Base-by-base conservation (phyloP, 2,888 invertebrate species). In the Himalopsyche anomala region DNA sequence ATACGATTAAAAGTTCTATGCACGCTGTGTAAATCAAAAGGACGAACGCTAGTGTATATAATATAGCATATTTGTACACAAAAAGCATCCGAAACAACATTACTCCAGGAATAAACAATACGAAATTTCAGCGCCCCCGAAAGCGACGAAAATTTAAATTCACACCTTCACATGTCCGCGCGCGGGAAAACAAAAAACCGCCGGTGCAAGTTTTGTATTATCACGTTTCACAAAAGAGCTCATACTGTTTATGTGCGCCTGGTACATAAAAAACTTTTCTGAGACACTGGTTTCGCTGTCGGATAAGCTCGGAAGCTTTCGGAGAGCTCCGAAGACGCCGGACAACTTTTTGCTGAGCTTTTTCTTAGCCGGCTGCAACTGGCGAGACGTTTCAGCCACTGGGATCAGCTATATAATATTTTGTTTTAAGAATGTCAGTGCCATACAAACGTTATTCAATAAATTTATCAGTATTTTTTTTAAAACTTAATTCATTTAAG, bases 271-370 rank as follows among this genome's bases (percentile, higher is more conserved):
- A 80, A 80, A 80, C 19, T 36, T 36, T 80, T 15, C 36, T 42
- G 80, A 80, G 62, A 62, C 62, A 62, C 62, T 62, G 62, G 62
- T 62, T 62, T 62, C 15, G 62, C 38, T 56, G 80, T 55, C 56
- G 80, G 28, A 42, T 45, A 55, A 11, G 56, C 84, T 19, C 62
- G 62, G 62, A 19, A 56, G 84, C 54, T 51, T 42, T 51, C 42
- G 80, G 81, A 85, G 81, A 40, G 69, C 81, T 81, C 81, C 54
- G 81, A 81, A 85, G 81, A 74, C 81, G 81, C 51, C 36, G 81
- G 84, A 55, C 74, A 85, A 85, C 69, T 85, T 85, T 84, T 85
- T 84, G 62, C 38, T 45, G 40, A 38, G 81, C 81, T 85, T 84
- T 85, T 85, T 81, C 81, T 69, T 55, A 55, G 40, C 28, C 51